Conservation (phyloP, 2,797 vertebrate species). For the Sebastes umbrosus region DNA sequence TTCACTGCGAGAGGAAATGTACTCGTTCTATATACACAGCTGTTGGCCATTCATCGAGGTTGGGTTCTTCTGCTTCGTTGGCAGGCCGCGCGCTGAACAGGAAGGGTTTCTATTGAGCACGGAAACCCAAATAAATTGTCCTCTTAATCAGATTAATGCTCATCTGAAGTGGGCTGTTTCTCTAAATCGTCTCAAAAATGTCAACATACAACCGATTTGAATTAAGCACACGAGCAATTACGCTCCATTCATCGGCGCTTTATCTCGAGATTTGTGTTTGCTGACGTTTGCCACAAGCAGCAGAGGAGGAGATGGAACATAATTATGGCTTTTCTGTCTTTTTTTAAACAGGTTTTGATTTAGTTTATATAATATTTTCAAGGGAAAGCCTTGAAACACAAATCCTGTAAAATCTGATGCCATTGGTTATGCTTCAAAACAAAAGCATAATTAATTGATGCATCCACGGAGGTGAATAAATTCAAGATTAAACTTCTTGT, state of each 20-base stretch:
- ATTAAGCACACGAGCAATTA: constrained; percentile 25
- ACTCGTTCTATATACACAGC: constrained; percentile 76
- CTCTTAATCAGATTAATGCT: constrained; percentile 77
- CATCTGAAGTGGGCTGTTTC: constrained; percentile 60
- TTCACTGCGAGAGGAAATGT: constrained; percentile 61
- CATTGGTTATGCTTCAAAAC: not conserved
- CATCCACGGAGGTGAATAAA: not conserved
- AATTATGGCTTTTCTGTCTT: not conserved
- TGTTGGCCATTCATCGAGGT: constrained; percentile 70
- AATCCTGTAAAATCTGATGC: not conserved
- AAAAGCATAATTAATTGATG: not conserved
- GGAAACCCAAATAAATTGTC: constrained; percentile 77
- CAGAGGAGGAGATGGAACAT: not conserved
- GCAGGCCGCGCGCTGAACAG: constrained; percentile 45
- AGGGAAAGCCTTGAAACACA: not conserved
- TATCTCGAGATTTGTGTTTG: constrained; percentile 9
- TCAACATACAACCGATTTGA: constrained; percentile 48
- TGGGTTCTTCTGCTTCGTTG: constrained; percentile 50
- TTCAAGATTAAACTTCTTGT: not conserved
- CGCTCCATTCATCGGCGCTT: constrained; percentile 22
- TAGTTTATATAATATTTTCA: not conserved
- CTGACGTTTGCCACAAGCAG: constrained; percentile 2
- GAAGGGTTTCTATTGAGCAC: constrained; percentile 65
- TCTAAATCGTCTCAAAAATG: constrained; percentile 49
- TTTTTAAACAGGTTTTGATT: not conserved